Evolutionary conservation across 1,140 invertebrate genomes (phyloP).

Genomic region (Lucilia cuprina): DNA sequence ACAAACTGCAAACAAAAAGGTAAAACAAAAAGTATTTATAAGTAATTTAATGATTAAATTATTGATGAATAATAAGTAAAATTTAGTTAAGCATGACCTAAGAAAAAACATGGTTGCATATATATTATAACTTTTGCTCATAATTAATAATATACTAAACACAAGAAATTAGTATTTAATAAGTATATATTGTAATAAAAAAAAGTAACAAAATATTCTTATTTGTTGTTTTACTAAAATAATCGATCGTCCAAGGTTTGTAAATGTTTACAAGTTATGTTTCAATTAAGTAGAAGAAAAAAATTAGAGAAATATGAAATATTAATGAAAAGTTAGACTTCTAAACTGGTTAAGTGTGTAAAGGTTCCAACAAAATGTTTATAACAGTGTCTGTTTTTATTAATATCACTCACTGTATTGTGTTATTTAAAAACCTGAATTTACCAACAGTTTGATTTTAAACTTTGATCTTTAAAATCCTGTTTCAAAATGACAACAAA

Average conservation of each 20-base stretch:
- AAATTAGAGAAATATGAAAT: no score
- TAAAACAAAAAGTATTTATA: background rate
- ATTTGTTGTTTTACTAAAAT: background rate
- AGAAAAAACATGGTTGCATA: constrained; percentile 7
- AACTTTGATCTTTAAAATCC: no score
- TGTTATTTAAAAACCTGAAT: no score
- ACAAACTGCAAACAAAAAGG: constrained; percentile 2
- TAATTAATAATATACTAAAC: background rate
- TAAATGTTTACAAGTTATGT: background rate
- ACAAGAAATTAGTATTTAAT: constrained; percentile 14
- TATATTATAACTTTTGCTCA: background rate
- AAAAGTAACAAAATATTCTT: background rate
- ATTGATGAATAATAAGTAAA: background rate
- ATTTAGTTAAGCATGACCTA: background rate
- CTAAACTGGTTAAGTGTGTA: no score
- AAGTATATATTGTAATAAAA: constrained; percentile 30
- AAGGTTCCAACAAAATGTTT: no score
- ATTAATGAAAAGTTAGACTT: no score
- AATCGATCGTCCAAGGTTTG: background rate
- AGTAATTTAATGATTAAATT: background rate
- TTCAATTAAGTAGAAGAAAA: no score
- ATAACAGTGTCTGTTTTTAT: no score
- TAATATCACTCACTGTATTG: no score
- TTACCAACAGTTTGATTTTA: no score
- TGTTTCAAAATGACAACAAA: background rate